A percentile compares a stretch with the other conserved stretches of the same genome.
Evolutionary conservation across 2,113 vertebrate genomes (phyloP).

Genomic region (Pavo muticus): DNA sequence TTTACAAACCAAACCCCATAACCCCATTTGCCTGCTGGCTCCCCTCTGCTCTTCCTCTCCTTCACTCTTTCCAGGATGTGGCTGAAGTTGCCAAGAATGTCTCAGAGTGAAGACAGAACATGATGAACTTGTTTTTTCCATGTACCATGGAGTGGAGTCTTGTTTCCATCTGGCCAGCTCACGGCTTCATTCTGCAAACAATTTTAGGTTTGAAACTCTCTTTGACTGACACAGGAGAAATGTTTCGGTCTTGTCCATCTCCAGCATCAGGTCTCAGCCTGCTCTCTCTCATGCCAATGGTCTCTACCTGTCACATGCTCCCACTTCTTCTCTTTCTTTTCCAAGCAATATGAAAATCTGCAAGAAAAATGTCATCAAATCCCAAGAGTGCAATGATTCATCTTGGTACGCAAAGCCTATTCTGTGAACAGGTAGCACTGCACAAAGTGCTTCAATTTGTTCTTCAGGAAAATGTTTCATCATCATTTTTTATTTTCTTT

Average conservation of each 20-base stretch:
- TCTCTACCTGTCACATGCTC: not conserved
- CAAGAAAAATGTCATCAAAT: not conserved
- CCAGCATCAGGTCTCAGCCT: not conserved
- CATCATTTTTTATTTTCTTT: not conserved
- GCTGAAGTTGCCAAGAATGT: not conserved
- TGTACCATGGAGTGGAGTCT: not conserved
- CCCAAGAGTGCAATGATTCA: not conserved
- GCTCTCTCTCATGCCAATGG: not conserved
- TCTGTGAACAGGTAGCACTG: not conserved
- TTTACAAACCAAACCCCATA: not conserved
- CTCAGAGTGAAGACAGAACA: not conserved
- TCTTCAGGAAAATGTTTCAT: not conserved
- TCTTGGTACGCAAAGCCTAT: accelerated
- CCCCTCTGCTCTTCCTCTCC: not conserved
- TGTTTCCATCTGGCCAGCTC: not conserved
- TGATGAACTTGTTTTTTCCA: not conserved
- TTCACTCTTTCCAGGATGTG: not conserved
- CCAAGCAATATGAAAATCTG: not conserved
- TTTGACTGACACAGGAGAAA: not conserved
- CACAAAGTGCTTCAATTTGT: not conserved
- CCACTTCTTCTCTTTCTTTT: not conserved
- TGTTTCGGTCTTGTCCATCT: not conserved
- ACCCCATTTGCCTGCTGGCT: not conserved
- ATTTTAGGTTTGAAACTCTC: not conserved
- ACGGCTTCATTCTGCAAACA: not conserved